These are phyloP conservation scores for Chamaetylas fuelleborni DNA, from an alignment of 2,113 vertebrate species.

Conservation along the genomic window DNA sequence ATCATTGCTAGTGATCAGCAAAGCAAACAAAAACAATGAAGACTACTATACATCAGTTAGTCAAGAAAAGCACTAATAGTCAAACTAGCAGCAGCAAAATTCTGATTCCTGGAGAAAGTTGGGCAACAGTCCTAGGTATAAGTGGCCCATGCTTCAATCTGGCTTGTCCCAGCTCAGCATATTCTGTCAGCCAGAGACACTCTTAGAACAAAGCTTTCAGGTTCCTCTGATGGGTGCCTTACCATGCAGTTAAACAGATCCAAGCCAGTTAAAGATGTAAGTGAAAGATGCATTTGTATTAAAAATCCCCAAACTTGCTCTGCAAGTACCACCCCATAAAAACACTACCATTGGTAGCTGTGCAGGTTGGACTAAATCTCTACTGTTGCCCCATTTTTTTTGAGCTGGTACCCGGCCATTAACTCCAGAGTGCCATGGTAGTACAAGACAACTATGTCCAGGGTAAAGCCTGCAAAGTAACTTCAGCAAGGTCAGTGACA, in stretches of 20 bases:
- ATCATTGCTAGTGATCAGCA: not conserved
- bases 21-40: not conserved
- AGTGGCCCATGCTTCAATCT: not conserved
- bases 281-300: not conserved
- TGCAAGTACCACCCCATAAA: not conserved
- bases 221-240: not conserved
- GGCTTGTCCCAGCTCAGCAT: not conserved
- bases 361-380: not conserved
- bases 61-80: not conserved
- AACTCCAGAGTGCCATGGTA: not conserved
- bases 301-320: not conserved
- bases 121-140: not conserved
- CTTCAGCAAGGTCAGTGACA: not conserved
- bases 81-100: not conserved
- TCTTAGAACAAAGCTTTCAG: not conserved
- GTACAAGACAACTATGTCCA: fast-evolving
- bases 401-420: not conserved
- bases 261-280: not conserved
- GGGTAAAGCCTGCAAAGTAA: not conserved
- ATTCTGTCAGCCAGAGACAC: not conserved
- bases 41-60: not conserved
- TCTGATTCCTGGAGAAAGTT: not conserved
- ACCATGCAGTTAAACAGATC: not conserved
- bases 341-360: fast-evolving
- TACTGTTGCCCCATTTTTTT: not conserved